Conservation (phyloP, 2,888 invertebrate genomes). For the Ormyrus nitidulus region DNA sequence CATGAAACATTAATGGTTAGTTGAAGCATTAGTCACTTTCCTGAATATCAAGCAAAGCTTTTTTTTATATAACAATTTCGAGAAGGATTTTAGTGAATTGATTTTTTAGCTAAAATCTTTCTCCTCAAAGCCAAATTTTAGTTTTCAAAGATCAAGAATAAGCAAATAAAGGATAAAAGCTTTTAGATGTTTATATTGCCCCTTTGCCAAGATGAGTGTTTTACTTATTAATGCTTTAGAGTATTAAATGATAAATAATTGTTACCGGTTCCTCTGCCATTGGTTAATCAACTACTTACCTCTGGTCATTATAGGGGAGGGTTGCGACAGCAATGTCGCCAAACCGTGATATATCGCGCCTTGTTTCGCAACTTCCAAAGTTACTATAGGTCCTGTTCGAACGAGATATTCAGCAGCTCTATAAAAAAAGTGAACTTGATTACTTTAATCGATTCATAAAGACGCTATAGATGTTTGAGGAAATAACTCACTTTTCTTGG, state of each 20-base stretch:
- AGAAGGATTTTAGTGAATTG: not conserved
- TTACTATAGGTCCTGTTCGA: slow-evolving; percentile 94
- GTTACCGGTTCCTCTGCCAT: no score
- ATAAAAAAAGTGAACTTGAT: slow-evolving; percentile 36
- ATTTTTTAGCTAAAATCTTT: not conserved
- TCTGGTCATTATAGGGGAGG: slow-evolving; percentile 88
- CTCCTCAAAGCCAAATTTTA: not conserved
- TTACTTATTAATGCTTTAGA: slow-evolving; percentile 1
- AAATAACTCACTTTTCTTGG: slow-evolving; percentile 80
- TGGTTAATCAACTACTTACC: slow-evolving; percentile 76
- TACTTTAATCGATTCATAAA: slow-evolving; percentile 3
- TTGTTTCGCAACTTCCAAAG: slow-evolving; percentile 97
- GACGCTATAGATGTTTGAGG: not conserved
- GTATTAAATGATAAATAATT: no score
- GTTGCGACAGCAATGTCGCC: slow-evolving; percentile 93
- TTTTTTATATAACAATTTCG: not conserved
- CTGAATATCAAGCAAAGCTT: slow-evolving; percentile 34
- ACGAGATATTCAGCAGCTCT: slow-evolving; percentile 97
- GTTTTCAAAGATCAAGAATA: not conserved
- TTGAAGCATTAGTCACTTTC: slow-evolving; percentile 64
- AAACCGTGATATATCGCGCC: slow-evolving; percentile 98
- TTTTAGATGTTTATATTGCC: slow-evolving; percentile 7
- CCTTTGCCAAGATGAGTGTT: slow-evolving; percentile 26
- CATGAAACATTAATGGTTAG: slow-evolving; percentile 64
- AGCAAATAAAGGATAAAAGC: slow-evolving; percentile 40